phyloP scores from a whole-genome alignment of 2,113 vertebrate genomes.

The Neogobius melanostomus region DNA sequence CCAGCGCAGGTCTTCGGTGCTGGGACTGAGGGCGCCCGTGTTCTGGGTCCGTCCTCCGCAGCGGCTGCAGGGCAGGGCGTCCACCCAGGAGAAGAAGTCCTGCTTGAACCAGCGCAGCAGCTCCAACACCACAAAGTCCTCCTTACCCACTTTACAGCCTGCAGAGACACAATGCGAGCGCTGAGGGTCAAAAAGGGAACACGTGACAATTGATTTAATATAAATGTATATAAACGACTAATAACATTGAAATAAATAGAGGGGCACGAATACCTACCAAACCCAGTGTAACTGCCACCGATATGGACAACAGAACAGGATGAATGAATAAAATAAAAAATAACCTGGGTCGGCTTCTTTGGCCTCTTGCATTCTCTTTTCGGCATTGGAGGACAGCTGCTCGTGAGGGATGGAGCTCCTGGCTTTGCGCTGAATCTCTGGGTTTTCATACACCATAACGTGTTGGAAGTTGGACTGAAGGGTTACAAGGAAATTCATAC shows the following conservation, averaged over 20 bases:
- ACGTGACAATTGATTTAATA: background rate
- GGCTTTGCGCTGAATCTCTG: slow-evolving; percentile 85
- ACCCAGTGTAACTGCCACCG: background rate
- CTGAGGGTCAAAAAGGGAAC: background rate
- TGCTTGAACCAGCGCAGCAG: slow-evolving; percentile 93
- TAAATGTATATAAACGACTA: no score
- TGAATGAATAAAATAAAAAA: slow-evolving; percentile 20
- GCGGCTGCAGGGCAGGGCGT: slow-evolving; percentile 82
- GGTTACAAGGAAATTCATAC: slow-evolving; percentile 78
- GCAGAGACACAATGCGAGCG: slow-evolving; percentile 5
- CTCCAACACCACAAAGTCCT: slow-evolving; percentile 90
- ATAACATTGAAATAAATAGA: no score
- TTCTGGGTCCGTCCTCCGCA: slow-evolving; percentile 84
- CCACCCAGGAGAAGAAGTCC: slow-evolving; percentile 93
- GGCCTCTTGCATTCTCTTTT: slow-evolving; percentile 79
- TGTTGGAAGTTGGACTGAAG: slow-evolving; percentile 86
- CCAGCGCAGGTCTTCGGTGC: slow-evolving; percentile 86
- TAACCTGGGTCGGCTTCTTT: slow-evolving; percentile 84
- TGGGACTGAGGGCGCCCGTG: slow-evolving; percentile 74
- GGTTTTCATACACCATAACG: slow-evolving; percentile 86
- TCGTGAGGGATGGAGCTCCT: slow-evolving; percentile 80
- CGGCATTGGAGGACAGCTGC: slow-evolving; percentile 76
- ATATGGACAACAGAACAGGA: background rate
- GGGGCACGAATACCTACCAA: no score
- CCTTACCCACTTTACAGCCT: slow-evolving; percentile 81